Conservation (phyloP, 2,888 invertebrate species). For the Notodonta dromedarius region DNA sequence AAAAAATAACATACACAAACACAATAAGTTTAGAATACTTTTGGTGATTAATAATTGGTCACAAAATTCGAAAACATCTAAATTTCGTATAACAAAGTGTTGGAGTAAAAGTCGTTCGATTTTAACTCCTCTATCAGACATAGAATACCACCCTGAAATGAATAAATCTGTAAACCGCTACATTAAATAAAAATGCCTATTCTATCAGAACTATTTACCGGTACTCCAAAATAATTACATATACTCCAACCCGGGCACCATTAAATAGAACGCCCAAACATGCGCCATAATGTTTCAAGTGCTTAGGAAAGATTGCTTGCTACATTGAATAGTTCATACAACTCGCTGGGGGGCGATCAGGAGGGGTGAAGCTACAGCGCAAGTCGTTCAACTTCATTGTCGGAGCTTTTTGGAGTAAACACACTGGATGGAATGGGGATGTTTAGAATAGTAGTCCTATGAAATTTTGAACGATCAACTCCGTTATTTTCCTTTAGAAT, state of each 20-base stretch:
- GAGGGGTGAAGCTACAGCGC: conserved; percentile 18
- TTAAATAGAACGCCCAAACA: conserved; percentile 27
- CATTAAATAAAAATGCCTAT: background rate
- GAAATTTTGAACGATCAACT: too few species aligned
- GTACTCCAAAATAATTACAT: conserved; percentile 3
- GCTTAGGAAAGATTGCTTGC: conserved; percentile 40
- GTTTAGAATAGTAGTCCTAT: background rate
- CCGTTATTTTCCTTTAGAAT: too few species aligned
- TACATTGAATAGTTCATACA: conserved; percentile 22
- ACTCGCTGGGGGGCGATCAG: conserved; percentile 31
- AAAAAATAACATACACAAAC: too few species aligned
- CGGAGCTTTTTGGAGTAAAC: conserved; percentile 7
- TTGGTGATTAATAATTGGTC: too few species aligned
- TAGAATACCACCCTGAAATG: too few species aligned
- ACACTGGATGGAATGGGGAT: conserved; percentile 11
- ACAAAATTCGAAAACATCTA: too few species aligned
- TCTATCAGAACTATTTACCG: background rate
- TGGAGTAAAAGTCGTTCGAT: too few species aligned
- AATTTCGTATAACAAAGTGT: too few species aligned
- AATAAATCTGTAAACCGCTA: too few species aligned
- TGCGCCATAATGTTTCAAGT: conserved; percentile 33
- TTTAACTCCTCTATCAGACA: too few species aligned
- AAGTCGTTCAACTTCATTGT: conserved; percentile 17
- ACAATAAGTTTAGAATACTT: too few species aligned
- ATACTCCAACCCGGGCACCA: conserved; percentile 18